phyloP scores from a whole-genome alignment of 2,113 vertebrate species.

The Dunckerocampus dactyliophorus region DNA sequence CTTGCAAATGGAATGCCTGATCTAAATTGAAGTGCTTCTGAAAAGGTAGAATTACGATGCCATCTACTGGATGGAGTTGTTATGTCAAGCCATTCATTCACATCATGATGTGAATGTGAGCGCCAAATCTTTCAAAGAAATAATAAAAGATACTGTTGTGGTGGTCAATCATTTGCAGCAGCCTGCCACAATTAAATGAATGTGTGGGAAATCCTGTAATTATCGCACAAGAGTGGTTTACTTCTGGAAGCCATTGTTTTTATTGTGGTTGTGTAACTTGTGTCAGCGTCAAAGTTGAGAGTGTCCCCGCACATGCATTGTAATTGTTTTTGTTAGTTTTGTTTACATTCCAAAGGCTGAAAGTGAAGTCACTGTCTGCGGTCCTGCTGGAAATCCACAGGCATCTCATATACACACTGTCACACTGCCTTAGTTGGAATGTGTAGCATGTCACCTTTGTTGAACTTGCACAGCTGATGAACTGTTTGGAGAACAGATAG shows the following conservation, averaged over 20 bases:
- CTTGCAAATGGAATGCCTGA: too few species aligned
- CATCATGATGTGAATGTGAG: too few species aligned
- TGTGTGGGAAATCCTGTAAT: too few species aligned
- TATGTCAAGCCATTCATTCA: too few species aligned
- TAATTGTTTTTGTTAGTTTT: neutral
- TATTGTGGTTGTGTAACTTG: neutral
- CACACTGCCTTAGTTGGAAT: conserved; percentile 20
- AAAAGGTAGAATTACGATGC: too few species aligned
- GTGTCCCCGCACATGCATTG: neutral
- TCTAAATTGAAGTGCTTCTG: too few species aligned
- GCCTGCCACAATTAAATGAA: too few species aligned
- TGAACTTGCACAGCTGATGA: neutral
- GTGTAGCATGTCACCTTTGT: conserved; percentile 38
- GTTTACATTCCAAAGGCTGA: conserved; percentile 22
- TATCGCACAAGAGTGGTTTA: neutral
- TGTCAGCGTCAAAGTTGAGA: neutral
- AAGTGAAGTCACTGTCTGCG: conserved; percentile 50
- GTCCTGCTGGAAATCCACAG: conserved; percentile 44
- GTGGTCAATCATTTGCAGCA: too few species aligned
- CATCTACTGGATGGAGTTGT: too few species aligned
- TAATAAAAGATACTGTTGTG: too few species aligned
- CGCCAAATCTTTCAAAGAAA: too few species aligned
- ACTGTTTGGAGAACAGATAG: neutral
- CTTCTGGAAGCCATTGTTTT: neutral
- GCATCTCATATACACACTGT: conserved; percentile 23